These are phyloP conservation scores for Cheumatopsyche charites DNA, from an alignment of 1,140 invertebrate genomes.

Conservation along the genomic window DNA sequence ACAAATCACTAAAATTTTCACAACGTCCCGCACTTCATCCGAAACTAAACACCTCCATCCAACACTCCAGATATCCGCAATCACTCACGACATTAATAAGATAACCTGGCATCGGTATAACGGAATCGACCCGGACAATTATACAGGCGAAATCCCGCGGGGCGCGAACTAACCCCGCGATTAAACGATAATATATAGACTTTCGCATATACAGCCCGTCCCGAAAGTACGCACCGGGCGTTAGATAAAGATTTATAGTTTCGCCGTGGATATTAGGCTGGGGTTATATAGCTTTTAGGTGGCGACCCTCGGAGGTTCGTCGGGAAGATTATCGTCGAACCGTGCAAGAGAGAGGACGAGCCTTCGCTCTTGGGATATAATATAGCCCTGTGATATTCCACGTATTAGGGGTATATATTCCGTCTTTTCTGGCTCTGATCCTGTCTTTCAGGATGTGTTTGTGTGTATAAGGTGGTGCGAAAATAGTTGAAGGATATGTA, in stretches of 20 bases:
- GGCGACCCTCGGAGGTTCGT: background rate
- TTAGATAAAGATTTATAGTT: conserved; percentile 20
- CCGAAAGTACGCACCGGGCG: background rate
- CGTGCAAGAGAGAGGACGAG: background rate
- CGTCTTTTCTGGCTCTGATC: background rate
- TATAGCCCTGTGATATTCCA: background rate
- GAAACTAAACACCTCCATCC: too few relatives aligned
- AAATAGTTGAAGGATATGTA: too few relatives aligned
- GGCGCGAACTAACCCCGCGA: too few relatives aligned
- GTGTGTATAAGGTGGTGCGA: too few relatives aligned
- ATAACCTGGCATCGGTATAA: too few relatives aligned
- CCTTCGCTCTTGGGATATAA: background rate
- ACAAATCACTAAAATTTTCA: too few relatives aligned
- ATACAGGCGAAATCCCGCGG: too few relatives aligned
- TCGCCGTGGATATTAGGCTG: conserved; percentile 12
- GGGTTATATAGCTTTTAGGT: background rate
- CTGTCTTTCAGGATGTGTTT: background rate
- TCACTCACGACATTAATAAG: too few relatives aligned
- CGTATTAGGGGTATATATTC: background rate
- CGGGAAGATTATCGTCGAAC: conserved; percentile 13
- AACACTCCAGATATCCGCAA: too few relatives aligned
- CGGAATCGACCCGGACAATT: too few relatives aligned
- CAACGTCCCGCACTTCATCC: too few relatives aligned
- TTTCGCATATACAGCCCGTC: background rate
- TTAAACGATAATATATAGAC: conserved; percentile 3